These are phyloP conservation scores for Sebastes hopkinsi DNA, from an alignment of 2,797 vertebrate species.

Conservation along the genomic window DNA sequence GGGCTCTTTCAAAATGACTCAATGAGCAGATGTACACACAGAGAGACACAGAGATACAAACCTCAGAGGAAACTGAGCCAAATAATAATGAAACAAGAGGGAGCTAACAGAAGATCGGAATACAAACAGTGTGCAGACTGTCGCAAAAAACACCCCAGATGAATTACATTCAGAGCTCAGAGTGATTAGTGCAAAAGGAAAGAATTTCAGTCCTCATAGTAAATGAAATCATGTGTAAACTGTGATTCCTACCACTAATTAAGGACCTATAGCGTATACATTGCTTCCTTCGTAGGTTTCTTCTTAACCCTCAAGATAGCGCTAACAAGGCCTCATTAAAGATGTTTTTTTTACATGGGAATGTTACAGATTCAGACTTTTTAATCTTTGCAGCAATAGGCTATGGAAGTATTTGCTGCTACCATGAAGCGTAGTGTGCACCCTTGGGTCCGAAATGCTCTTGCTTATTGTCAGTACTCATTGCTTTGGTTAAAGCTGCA, in stretches of 20 bases:
- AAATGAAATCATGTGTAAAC: slow-evolving; percentile 12
- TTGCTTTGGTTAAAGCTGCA: slow-evolving; percentile 23
- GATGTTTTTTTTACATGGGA: neutral
- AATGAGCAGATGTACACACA: slow-evolving; percentile 4
- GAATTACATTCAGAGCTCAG: slow-evolving; percentile 6
- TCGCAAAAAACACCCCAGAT: neutral
- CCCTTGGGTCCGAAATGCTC: neutral
- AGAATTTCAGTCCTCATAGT: neutral
- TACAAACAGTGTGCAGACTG: neutral
- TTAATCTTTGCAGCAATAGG: neutral
- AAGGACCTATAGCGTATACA: neutral
- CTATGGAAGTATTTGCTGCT: slow-evolving; percentile 2
- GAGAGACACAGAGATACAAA: neutral
- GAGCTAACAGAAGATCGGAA: neutral
- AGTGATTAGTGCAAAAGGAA: slow-evolving; percentile 20
- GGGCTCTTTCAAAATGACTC: slow-evolving; percentile 24
- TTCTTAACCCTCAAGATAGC: slow-evolving; percentile 6
- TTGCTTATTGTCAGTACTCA: slow-evolving; percentile 26
- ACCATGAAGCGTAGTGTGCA: neutral
- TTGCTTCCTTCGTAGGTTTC: slow-evolving; percentile 13
- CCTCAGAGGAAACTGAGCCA: slow-evolving; percentile 19
- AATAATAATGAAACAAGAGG: slow-evolving; percentile 21
- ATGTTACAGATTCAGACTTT: slow-evolving; percentile 16
- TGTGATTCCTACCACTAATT: slow-evolving; percentile 44
- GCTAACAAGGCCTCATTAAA: slow-evolving; percentile 29